phyloP scores from a whole-genome alignment of 2,888 invertebrate species.

The Apamea epomidion region DNA sequence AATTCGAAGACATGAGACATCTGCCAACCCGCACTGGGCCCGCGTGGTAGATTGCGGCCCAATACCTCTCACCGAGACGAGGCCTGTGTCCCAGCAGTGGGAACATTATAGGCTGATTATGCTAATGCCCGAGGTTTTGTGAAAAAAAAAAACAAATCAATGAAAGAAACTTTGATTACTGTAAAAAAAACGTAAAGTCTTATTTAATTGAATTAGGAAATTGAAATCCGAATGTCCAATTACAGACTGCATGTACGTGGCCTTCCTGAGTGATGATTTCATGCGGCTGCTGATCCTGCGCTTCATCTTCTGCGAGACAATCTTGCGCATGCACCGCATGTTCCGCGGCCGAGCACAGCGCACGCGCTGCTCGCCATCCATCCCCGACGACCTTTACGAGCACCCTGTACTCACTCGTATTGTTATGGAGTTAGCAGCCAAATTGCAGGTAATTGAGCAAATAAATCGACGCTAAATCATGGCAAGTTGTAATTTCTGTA shows the following conservation, averaged over 20 bases:
- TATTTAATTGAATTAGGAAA: neutral
- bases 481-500: neutral
- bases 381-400: constrained; percentile 97
- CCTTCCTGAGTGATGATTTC: constrained; percentile 99
- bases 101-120: no score
- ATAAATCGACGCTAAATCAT: neutral
- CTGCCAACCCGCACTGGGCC: no score
- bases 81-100: no score
- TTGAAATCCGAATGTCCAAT: neutral
- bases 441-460: constrained; percentile 93
- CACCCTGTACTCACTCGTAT: constrained; percentile 95
- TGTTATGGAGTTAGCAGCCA: constrained; percentile 95
- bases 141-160: neutral
- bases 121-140: neutral
- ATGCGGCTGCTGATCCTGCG: constrained; percentile 96
- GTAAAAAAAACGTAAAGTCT: neutral
- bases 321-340: constrained; percentile 96
- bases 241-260: constrained; percentile 91
- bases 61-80: no score
- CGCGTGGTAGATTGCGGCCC: no score
- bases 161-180: neutral
- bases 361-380: constrained; percentile 95
- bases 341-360: constrained; percentile 96
- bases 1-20: no score
- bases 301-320: constrained; percentile 98